Evolutionary conservation across 2,797 vertebrate species (phyloP), one percentile per base, ranked within the genome.

Genomic region (Poeciliopsis gracilis): DNA sequence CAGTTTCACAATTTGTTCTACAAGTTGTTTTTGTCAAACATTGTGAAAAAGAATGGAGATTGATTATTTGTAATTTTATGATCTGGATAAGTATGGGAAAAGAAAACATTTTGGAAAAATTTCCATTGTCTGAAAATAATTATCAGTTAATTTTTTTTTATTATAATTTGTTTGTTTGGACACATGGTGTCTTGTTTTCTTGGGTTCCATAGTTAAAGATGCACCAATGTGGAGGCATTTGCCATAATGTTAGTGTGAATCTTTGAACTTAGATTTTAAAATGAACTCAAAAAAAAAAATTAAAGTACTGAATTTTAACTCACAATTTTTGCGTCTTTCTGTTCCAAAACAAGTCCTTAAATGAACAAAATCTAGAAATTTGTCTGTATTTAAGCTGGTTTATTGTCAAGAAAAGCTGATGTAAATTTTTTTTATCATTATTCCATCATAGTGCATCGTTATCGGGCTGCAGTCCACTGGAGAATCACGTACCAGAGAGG

Each of bases 401-500:
- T 69, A 23, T 69, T 1, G 25, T 69, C 23, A 25, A 69, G 23
- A 69, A 45, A n/a, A 43, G 25, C 41, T 13, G 38, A 41, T 15
- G 33, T 23, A 4, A 18, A 12, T 0, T 75, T 83, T 78, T 63
- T 11, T 61, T 67, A 57, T 49, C 66, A 59, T 16, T 45, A 15
- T 28, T 72, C 72, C 38, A 7, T 77, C 6, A 0, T 88, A 98
- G 98, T 98, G 98, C 36, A 95, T 99, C 0, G 98, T 99, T 76
- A 98, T 99, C 0, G 98, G 98, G 25, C 95, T 99, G 84, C 98
- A 99, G 96, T 99, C 98, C n/a, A 99, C 98, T 0, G 98, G 98
- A 0, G 98, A 99, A 92, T 98, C 98, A 0, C 97, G 98, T 30
- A 99, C 98, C 70, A 95, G 98, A 77, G 98, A 99, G 78, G 98